Evolutionary conservation across 1,140 invertebrate species (phyloP).

Genomic region (Papilio helenus): DNA sequence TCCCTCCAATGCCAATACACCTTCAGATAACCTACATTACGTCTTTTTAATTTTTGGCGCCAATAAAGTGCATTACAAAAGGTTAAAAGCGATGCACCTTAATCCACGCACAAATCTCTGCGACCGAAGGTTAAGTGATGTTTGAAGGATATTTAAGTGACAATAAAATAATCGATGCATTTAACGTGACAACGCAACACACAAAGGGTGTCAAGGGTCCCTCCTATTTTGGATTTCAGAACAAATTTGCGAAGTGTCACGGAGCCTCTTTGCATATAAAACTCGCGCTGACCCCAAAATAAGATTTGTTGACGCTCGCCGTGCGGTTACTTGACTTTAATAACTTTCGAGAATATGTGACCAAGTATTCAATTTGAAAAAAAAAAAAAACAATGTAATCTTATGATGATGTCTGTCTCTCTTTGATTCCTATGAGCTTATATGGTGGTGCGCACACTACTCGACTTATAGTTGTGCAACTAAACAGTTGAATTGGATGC

Average conservation of each 20-base stretch:
- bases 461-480: too few species aligned
- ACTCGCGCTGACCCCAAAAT: constrained; percentile 13
- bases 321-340: neutral
- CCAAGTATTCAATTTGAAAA: neutral
- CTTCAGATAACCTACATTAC: neutral
- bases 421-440: too few species aligned
- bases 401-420: too few species aligned
- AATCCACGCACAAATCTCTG: neutral
- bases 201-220: constrained; percentile 21
- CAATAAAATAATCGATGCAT: constrained; percentile 26
- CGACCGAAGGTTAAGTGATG: neutral
- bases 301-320: constrained; percentile 1
- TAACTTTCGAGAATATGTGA: neutral
- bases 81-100: constrained; percentile 8
- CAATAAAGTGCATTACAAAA: constrained; percentile 18
- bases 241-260: constrained; percentile 4
- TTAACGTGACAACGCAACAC: neutral
- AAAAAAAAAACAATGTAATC: neutral
- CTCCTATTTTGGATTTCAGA: constrained; percentile 22
- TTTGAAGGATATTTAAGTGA: constrained; percentile 21
- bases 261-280: constrained; percentile 18
- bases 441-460: too few species aligned
- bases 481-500: too few species aligned
- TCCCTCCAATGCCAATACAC: neutral
- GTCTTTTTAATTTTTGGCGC: neutral